These are phyloP conservation scores for Oscheius myriophilus DNA, from an alignment of 2,888 invertebrate species.

Conservation along the genomic window DNA sequence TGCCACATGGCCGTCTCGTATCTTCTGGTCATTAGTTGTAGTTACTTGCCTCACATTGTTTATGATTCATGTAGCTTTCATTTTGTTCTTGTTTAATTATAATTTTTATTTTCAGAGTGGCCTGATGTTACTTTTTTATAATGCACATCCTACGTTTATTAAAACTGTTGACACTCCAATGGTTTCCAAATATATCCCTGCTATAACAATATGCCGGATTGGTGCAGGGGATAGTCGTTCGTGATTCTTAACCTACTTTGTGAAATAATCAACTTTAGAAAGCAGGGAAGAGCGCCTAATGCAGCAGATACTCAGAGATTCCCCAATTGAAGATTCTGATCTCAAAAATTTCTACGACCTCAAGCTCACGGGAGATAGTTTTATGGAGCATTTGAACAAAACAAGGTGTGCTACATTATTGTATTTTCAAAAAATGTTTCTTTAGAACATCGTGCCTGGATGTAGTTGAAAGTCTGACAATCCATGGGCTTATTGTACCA, in stretches of 20 bases:
- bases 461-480: constrained; percentile 22
- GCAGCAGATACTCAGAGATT: constrained; percentile 15
- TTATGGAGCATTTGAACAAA: constrained; percentile 12
- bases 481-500: not conserved
- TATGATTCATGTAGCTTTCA: constrained; percentile 32
- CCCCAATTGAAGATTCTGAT: constrained; percentile 11
- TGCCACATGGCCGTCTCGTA: constrained; percentile 32
- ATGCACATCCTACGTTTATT: constrained; percentile 43
- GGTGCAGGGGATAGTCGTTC: too few species aligned
- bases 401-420: not conserved
- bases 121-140: constrained; percentile 40
- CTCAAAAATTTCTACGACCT: not conserved
- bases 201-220: constrained; percentile 38
- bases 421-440: not conserved
- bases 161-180: constrained; percentile 29
- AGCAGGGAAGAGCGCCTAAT: too few species aligned
- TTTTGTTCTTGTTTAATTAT: not conserved
- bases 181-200: constrained; percentile 23
- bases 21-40: constrained; percentile 37
- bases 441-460: constrained; percentile 33
- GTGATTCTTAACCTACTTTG: too few species aligned
- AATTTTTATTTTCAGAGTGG: constrained; percentile 36
- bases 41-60: constrained; percentile 37
- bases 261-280: too few species aligned
- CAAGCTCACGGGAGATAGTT: not conserved